Base-by-base conservation (phyloP, 2,113 vertebrate genomes). In the Ranitomeya variabilis region DNA sequence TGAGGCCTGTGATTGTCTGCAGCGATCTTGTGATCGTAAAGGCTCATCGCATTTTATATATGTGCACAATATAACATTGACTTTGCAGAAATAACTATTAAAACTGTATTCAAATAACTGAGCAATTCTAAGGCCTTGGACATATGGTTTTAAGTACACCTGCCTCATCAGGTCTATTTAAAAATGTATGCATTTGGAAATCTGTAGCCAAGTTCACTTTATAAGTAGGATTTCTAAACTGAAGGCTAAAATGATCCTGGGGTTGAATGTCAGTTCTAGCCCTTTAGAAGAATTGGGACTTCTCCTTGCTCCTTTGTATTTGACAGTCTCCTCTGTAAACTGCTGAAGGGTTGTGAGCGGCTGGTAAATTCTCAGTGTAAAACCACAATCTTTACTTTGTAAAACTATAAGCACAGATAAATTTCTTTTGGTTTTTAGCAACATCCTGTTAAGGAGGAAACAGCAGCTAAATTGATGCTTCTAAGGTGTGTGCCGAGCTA, bases 371-470 rank as follows among this genome's bases (percentile, higher is more conserved):
- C 52, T 82, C 23, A 1, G 45, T 67, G 80, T 64, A 26, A 83
- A 83, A 88, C 87, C 87, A 26, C 86, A 88, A 66, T 45, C 55
- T 86, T 66, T 26, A 80, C 23, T 59, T 31, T 80, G 76, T 26
- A 26, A 37, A 67, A 80, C 31, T 64, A 55, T 15, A 31, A 37
- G n/a, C 64, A 54, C 0, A 37, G 23, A 83, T 62, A 83, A 13
- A 26, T 21, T 64, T 31, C 57, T 83, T 45, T 88, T 57, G n/a
- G 80, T 57, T 88, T 88, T 88, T 62, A 74, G 87, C 80, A 64
- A 23, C 80, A 83, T 88, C 87, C 87, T 83, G 87, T 83, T 82
- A 82, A 59, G 74, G 55, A 83, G 87, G 87, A 88, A 88, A 59
- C 74, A 21, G 19, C 80, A 83, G 87, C 87, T 76, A n/a, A 76